These are phyloP conservation scores for Drosophila teissieri DNA, from an alignment of 1,140 invertebrate species.

Conservation along the genomic window DNA sequence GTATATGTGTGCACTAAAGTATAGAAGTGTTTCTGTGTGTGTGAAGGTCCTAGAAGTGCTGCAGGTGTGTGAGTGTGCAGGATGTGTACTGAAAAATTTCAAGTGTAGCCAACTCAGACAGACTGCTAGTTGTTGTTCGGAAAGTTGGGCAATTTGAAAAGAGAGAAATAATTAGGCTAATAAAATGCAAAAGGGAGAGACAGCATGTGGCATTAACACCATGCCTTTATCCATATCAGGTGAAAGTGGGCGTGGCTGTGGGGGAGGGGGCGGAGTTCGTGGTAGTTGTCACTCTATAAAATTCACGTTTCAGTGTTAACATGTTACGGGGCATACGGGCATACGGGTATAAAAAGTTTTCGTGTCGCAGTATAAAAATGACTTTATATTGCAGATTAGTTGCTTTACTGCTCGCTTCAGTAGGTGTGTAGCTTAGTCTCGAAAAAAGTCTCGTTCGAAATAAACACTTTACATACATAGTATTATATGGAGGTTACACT, in stretches of 20 bases:
- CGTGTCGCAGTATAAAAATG: constrained; percentile 45
- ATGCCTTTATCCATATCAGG: constrained; percentile 60
- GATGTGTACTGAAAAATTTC: constrained; percentile 65
- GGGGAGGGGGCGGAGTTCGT: constrained; percentile 18
- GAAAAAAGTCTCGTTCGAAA: constrained; percentile 55
- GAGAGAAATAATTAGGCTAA: constrained; percentile 65
- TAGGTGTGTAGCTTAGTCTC: constrained; percentile 58
- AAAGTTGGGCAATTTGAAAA: constrained; percentile 54
- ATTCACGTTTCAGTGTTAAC: constrained; percentile 41
- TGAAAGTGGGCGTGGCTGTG: constrained; percentile 21
- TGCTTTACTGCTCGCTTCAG: constrained; percentile 36
- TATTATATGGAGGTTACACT: constrained; percentile 30
- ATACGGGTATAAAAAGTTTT: constrained; percentile 45
- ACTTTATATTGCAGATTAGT: constrained; percentile 46
- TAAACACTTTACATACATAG: constrained; percentile 44
- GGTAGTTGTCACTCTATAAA: constrained; percentile 50
- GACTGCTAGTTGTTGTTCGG: constrained; percentile 35
- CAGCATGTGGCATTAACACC: constrained; percentile 47
- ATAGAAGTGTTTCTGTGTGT: neutral
- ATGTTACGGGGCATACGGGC: constrained; percentile 21
- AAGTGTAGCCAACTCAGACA: constrained; percentile 61
- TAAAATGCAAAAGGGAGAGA: constrained; percentile 43
- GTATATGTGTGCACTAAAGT: neutral
- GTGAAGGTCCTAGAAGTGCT: constrained; percentile 28
- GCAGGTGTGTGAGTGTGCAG: constrained; percentile 63